phyloP scores from a whole-genome alignment of 2,888 invertebrate species.

The Pollenia griseotomentosa region DNA sequence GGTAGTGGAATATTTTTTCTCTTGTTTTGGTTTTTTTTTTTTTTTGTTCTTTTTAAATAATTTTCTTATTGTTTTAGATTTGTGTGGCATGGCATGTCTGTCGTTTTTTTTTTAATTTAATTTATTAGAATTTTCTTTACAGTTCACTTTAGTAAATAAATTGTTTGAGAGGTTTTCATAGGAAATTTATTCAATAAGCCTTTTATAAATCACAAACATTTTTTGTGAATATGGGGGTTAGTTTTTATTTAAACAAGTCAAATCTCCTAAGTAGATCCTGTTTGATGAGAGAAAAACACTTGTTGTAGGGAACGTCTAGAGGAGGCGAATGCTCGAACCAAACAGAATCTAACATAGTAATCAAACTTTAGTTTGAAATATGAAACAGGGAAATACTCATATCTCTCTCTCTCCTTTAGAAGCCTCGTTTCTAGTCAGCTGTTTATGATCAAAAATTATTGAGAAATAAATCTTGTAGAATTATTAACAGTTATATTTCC shows the following conservation, averaged over 20 bases:
- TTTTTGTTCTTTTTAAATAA: slow-evolving; percentile 9
- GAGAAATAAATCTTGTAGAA: no score
- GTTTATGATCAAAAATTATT: no score
- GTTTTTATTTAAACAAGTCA: slow-evolving; percentile 4
- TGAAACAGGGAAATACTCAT: no score
- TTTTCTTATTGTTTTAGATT: slow-evolving; percentile 30
- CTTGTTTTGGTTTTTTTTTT: not conserved
- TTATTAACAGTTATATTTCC: no score
- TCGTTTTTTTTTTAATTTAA: slow-evolving; percentile 40
- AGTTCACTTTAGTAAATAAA: slow-evolving; percentile 8
- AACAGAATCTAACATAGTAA: no score
- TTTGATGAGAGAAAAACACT: not conserved
- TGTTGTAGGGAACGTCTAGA: not conserved
- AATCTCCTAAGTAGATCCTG: not conserved
- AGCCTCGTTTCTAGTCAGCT: no score
- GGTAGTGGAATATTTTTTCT: slow-evolving; percentile 21
- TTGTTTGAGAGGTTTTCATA: not conserved
- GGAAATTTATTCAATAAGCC: no score
- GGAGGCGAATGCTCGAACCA: no score
- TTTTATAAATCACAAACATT: no score
- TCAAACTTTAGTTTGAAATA: no score
- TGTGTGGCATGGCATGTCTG: slow-evolving; percentile 15
- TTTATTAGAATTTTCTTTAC: slow-evolving; percentile 45
- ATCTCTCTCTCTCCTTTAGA: no score
- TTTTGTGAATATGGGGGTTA: not conserved